phyloP scores from a whole-genome alignment of 2,888 invertebrate genomes.

The Aporophyla nigra region DNA sequence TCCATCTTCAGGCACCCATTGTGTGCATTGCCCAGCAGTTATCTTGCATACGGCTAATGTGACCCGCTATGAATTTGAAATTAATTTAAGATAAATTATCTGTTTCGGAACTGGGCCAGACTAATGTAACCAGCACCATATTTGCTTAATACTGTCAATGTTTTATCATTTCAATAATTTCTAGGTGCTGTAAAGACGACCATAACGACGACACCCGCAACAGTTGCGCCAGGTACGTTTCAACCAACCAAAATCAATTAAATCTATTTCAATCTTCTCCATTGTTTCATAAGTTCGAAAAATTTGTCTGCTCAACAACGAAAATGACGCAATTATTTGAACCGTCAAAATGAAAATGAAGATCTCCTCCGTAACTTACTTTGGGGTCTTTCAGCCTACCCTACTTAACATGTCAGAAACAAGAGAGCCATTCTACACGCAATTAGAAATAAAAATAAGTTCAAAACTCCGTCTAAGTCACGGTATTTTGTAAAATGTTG shows the following conservation, averaged over 20 bases:
- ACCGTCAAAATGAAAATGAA: too few species aligned
- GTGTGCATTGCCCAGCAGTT: too few species aligned
- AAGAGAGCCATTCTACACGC: background rate
- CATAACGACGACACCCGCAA: slow-evolving; percentile 4
- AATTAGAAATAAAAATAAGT: background rate
- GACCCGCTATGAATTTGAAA: background rate
- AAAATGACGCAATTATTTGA: too few species aligned
- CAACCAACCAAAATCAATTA: background rate
- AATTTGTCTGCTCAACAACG: too few species aligned
- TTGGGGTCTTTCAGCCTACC: too few species aligned
- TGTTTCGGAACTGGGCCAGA: background rate
- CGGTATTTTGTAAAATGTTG: background rate
- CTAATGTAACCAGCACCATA: background rate
- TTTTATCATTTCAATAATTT: background rate
- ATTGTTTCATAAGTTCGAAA: too few species aligned
- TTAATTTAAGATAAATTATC: background rate
- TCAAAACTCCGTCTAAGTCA: background rate
- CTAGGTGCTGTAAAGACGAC: slow-evolving; percentile 24
- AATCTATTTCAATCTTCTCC: too few species aligned
- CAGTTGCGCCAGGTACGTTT: slow-evolving; percentile 40
- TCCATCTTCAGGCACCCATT: too few species aligned
- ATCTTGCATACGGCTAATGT: too few species aligned
- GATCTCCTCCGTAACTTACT: background rate
- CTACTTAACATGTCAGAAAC: background rate
- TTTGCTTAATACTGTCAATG: too few species aligned